Evolutionary conservation across 2,888 invertebrate genomes (phyloP).

Genomic region (Cheilosia urbana): DNA sequence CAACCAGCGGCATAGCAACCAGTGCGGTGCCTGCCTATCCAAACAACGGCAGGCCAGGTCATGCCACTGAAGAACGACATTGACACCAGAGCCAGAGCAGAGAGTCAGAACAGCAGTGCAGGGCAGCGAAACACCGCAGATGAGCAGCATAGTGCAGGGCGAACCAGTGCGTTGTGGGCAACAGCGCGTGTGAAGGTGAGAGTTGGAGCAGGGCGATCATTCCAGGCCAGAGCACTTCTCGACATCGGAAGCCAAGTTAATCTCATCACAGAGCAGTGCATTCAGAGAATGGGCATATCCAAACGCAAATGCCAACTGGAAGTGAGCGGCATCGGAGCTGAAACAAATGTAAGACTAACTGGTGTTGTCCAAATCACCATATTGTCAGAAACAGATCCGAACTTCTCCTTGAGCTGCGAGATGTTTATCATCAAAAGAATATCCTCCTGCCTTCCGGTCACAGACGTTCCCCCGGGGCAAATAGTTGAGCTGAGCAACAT

Average conservation of each 20-base stretch:
- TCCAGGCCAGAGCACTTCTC: too few species aligned
- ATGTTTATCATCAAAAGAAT: constrained; percentile 15
- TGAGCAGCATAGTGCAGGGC: neutral
- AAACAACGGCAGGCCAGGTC: neutral
- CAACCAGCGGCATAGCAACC: constrained; percentile 3
- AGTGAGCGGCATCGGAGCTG: too few species aligned
- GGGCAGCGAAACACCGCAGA: neutral
- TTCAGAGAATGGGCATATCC: too few species aligned
- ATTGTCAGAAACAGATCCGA: neutral
- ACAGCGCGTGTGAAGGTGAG: constrained; percentile 21
- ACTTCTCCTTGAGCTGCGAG: constrained; percentile 12
- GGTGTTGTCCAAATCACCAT: neutral
- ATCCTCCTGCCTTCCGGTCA: constrained; percentile 13
- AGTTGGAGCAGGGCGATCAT: too few species aligned
- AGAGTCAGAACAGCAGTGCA: neutral
- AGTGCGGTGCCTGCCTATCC: neutral
- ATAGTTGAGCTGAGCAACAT: neutral
- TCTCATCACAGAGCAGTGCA: too few species aligned
- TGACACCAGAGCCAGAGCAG: too few species aligned
- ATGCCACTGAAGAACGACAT: neutral
- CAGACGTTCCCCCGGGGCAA: neutral
- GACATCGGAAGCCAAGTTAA: too few species aligned
- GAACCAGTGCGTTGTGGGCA: constrained; percentile 16
- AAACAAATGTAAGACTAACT: constrained; percentile 4
- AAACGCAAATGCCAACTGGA: too few species aligned